Evolutionary conservation across 2,888 invertebrate genomes (phyloP).

Genomic region (Cryptus viduatorius): DNA sequence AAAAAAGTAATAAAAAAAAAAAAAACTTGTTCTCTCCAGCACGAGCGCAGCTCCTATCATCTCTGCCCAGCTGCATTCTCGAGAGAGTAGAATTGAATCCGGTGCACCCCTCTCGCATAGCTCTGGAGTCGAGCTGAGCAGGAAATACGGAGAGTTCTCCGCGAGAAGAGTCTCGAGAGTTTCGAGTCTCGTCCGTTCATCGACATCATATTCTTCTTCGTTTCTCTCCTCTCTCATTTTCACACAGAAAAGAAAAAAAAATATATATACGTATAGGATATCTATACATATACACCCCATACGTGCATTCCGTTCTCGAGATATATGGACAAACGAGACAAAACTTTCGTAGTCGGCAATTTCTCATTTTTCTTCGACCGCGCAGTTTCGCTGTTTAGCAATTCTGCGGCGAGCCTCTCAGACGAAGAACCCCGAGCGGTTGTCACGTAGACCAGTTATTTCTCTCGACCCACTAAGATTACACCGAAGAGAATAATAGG

Average conservation of each 20-base stretch:
- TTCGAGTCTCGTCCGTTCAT: slow-evolving; percentile 66
- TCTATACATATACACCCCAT: slow-evolving; percentile 23
- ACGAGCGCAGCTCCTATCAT: slow-evolving; percentile 53
- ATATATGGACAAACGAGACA: slow-evolving; percentile 47
- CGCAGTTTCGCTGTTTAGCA: slow-evolving; percentile 30
- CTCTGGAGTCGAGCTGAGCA: slow-evolving; percentile 55
- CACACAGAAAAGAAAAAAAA: not conserved
- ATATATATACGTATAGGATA: not conserved
- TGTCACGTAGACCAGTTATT: slow-evolving; percentile 17
- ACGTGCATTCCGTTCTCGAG: not conserved
- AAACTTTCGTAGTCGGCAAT: slow-evolving; percentile 41
- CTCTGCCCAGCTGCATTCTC: slow-evolving; percentile 59
- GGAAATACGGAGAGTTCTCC: slow-evolving; percentile 49
- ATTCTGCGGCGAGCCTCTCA: slow-evolving; percentile 18
- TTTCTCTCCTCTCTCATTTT: slow-evolving; percentile 21
- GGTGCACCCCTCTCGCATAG: slow-evolving; percentile 48
- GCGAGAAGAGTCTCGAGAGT: slow-evolving; percentile 63
- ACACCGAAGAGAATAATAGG: not conserved
- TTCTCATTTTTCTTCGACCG: slow-evolving; percentile 28
- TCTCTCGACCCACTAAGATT: slow-evolving; percentile 11
- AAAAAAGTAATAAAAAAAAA: slow-evolving; percentile 9
- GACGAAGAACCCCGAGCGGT: not conserved
- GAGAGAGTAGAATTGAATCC: slow-evolving; percentile 64
- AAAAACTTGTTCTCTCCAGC: slow-evolving; percentile 48
- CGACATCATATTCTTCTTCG: slow-evolving; percentile 49